phyloP scores from a whole-genome alignment of 2,888 invertebrate genomes.

The Portevinia maculata region DNA sequence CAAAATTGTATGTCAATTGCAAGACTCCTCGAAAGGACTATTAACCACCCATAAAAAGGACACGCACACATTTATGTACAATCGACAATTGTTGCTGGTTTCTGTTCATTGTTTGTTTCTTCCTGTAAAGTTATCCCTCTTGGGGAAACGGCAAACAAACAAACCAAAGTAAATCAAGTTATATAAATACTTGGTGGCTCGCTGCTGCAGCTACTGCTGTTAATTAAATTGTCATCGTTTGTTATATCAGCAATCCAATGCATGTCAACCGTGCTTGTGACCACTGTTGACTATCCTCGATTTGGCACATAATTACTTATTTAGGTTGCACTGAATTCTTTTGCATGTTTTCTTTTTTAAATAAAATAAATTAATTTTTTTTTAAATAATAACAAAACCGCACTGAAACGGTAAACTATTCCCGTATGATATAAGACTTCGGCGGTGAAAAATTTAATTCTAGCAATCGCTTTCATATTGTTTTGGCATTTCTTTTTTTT shows the following conservation, averaged over 20 bases:
- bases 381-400: slow-evolving; percentile 10
- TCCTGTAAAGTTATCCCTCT: neutral
- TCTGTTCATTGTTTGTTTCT: slow-evolving; percentile 7
- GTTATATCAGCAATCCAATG: slow-evolving; percentile 71
- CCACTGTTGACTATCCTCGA: slow-evolving; percentile 35
- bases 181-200: slow-evolving; percentile 70
- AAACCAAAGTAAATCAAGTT: slow-evolving; percentile 35
- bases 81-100: slow-evolving; percentile 61
- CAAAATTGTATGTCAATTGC: no score
- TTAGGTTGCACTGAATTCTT: slow-evolving; percentile 23
- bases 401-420: slow-evolving; percentile 23
- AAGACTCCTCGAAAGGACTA: no score
- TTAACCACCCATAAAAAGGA: no score
- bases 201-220: slow-evolving; percentile 66
- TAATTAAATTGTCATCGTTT: slow-evolving; percentile 70
- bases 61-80: slow-evolving; percentile 2
- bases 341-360: neutral
- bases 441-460: slow-evolving; percentile 13
- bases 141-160: neutral
- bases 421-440: slow-evolving; percentile 10
- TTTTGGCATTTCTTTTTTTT: neutral
- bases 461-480: slow-evolving; percentile 3
- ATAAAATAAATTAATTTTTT: neutral
- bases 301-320: slow-evolving; percentile 51
- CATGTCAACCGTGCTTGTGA: slow-evolving; percentile 51